A percentile compares a stretch with the other conserved stretches of the same genome.
phyloP scores from a whole-genome alignment of 2,113 vertebrate genomes.

The Phalacrocorax aristotelis region DNA sequence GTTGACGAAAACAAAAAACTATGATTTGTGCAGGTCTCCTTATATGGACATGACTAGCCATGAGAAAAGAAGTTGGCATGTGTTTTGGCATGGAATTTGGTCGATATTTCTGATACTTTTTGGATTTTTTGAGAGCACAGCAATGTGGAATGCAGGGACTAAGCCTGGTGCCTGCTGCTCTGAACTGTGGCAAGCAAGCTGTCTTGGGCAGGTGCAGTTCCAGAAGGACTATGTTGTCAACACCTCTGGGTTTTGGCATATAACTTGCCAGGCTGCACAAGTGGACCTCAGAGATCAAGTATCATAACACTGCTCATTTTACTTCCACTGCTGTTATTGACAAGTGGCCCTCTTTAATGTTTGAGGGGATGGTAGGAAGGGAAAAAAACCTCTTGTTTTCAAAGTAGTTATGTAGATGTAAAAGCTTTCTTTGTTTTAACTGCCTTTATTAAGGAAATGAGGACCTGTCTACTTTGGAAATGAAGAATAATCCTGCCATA shows the following conservation, averaged over 20 bases:
- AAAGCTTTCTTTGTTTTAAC: not conserved
- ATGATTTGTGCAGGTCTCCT: not conserved
- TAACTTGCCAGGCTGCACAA: not conserved
- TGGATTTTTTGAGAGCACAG: not conserved
- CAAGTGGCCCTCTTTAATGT: not conserved
- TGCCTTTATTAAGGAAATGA: not conserved
- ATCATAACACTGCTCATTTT: not conserved
- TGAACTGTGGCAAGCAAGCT: not conserved
- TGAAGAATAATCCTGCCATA: not conserved
- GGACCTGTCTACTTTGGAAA: not conserved
- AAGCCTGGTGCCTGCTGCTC: rapidly evolving
- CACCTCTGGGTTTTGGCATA: not conserved
- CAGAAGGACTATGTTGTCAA: rapidly evolving
- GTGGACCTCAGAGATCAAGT: not conserved
- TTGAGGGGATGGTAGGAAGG: not conserved
- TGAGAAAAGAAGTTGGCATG: not conserved
- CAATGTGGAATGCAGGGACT: not conserved
- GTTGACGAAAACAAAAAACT: not conserved
- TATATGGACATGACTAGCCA: rapidly evolving
- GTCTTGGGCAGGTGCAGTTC: rapidly evolving
- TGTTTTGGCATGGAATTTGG: not conserved
- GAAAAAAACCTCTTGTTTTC: not conserved
- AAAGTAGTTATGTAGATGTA: not conserved
- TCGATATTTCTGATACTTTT: not conserved
- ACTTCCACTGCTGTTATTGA: not conserved